These are phyloP conservation scores for Mystacides longicornis DNA, from an alignment of 2,888 invertebrate genomes.

Conservation along the genomic window DNA sequence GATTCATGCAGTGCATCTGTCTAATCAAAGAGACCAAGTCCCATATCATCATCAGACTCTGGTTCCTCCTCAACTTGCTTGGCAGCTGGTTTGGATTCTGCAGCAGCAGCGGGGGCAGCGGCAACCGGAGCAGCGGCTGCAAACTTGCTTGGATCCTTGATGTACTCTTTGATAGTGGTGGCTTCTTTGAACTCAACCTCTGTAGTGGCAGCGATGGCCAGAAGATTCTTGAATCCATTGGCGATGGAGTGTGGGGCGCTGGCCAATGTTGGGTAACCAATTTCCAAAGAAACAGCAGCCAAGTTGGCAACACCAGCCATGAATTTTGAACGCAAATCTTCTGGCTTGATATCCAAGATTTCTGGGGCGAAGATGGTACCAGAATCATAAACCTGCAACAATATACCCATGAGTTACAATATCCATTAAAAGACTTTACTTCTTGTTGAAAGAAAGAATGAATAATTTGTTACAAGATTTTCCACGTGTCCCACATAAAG, in stretches of 20 bases:
- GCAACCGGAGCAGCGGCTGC: conserved; percentile 57
- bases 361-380: conserved; percentile 96
- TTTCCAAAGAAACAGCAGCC: conserved; percentile 85
- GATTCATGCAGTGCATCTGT: conserved; percentile 3
- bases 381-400: conserved; percentile 80
- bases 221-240: conserved; percentile 96
- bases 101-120: conserved; percentile 58
- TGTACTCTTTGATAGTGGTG: conserved; percentile 81
- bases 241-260: conserved; percentile 96
- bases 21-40: conserved; percentile 92
- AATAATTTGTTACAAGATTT: conserved; percentile 9
- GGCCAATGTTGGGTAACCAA: conserved; percentile 94
- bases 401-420: not conserved
- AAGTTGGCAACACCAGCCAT: conserved; percentile 90
- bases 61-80: conserved; percentile 77
- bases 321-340: conserved; percentile 87
- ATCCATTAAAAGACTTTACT: not conserved
- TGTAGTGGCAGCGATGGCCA: conserved; percentile 94
- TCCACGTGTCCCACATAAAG: not conserved
- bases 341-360: conserved; percentile 96
- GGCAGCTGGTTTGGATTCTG: conserved; percentile 54
- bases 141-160: conserved; percentile 96
- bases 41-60: conserved; percentile 92
- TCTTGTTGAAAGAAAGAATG: too few species aligned
- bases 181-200: conserved; percentile 95